Percentiles rank a stretch among this genome's conserved stretches.
Evolutionary conservation across 2,888 invertebrate species (phyloP).

Genomic region (Dione juno): DNA sequence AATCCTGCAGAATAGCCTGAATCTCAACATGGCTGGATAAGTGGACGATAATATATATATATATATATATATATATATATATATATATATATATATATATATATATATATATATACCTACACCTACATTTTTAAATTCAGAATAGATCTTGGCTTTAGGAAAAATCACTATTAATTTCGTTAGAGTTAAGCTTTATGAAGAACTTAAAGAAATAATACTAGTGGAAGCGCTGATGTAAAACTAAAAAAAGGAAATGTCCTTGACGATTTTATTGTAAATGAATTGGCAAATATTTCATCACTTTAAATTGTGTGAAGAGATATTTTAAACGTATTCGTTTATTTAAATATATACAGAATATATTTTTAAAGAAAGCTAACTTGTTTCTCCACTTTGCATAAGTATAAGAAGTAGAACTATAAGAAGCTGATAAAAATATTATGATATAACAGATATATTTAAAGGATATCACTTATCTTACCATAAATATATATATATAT

Average conservation of each 20-base stretch:
- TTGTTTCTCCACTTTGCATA: too few species aligned
- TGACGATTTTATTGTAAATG: neutral
- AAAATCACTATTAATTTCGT: neutral
- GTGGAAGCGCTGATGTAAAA: neutral
- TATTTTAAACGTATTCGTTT: neutral
- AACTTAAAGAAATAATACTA: too few species aligned
- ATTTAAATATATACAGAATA: neutral
- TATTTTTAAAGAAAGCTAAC: too few species aligned
- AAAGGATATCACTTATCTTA: too few species aligned
- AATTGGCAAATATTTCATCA: slow-evolving; percentile 1
- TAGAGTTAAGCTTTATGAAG: neutral
- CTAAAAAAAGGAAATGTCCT: neutral
- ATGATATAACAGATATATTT: too few species aligned
- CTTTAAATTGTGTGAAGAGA: neutral
- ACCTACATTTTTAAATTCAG: neutral
- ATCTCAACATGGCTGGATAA: neutral
- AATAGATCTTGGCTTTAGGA: neutral
- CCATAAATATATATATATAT: too few species aligned
- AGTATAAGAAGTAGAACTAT: too few species aligned
- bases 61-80: too few species aligned
- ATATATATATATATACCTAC: too few species aligned
- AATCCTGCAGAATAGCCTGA: neutral
- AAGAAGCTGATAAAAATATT: too few species aligned
- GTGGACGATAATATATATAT: too few species aligned
- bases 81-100: too few species aligned